A percentile compares a stretch with the other conserved stretches of the same genome.
These are phyloP conservation scores for Galendromus occidentalis DNA, from an alignment of 1,140 invertebrate genomes.

Conservation along the genomic window DNA sequence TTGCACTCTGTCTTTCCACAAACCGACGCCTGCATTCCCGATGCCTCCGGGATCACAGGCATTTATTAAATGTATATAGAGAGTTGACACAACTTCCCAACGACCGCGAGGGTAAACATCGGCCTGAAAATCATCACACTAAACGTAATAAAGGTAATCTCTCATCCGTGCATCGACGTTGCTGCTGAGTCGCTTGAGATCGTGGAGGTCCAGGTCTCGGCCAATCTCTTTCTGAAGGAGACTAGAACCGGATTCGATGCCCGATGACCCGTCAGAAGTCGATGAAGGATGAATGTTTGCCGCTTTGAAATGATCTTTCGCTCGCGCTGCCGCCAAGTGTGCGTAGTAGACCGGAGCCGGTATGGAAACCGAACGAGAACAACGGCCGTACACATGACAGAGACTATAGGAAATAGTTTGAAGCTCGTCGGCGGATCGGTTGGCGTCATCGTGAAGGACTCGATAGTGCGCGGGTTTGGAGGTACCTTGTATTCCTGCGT, in stretches of 20 bases:
- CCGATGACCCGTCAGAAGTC: not conserved
- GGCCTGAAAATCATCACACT: not conserved
- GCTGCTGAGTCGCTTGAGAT: not conserved
- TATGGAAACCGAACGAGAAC: slow-evolving; percentile 67
- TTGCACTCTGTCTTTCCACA: no score
- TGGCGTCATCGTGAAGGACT: slow-evolving; percentile 55
- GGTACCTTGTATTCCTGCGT: slow-evolving; percentile 52
- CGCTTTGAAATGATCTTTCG: slow-evolving; percentile 16
- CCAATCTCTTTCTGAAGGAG: not conserved
- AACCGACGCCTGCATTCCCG: no score
- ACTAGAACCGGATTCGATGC: not conserved
- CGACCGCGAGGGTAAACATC: no score
- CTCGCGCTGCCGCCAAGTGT: slow-evolving; percentile 63
- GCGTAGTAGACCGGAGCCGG: slow-evolving; percentile 85
- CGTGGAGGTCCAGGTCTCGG: not conserved
- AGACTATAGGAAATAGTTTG: slow-evolving; percentile 62
- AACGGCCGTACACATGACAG: slow-evolving; percentile 70
- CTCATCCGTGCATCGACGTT: not conserved
- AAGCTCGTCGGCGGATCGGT: slow-evolving; percentile 50
- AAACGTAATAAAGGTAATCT: not conserved
- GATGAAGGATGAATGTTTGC: not conserved
- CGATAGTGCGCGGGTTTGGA: slow-evolving; percentile 70
- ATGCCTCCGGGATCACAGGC: no score
- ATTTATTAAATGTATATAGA: no score
- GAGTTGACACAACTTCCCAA: no score